Conservation (phyloP, 2,888 invertebrate genomes). For the Stomorhina lunata region DNA sequence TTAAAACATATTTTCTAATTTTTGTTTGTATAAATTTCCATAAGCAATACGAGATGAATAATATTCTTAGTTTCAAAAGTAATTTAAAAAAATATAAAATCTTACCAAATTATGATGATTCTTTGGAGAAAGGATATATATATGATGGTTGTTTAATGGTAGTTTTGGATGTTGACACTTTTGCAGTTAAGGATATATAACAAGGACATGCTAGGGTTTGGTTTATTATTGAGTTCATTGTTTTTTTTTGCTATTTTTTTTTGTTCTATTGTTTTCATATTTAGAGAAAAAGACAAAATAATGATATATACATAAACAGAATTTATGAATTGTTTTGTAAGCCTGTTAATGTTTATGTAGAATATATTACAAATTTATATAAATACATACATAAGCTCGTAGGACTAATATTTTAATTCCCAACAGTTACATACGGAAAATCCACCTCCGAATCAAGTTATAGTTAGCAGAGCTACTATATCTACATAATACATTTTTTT, state of each 20-base stretch:
- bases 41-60: too few relatives aligned
- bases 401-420: too few relatives aligned
- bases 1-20: too few relatives aligned
- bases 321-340: not conserved
- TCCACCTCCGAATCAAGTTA: too few relatives aligned
- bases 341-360: not conserved
- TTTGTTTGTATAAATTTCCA: too few relatives aligned
- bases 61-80: not conserved
- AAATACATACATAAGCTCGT: too few relatives aligned
- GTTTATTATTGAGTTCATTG: constrained; percentile 27
- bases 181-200: not conserved
- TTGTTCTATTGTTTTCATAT: too few relatives aligned
- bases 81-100: not conserved
- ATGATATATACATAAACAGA: constrained; percentile 31
- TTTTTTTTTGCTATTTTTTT: not conserved
- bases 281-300: not conserved
- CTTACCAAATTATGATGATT: not conserved
- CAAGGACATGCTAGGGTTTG: not conserved
- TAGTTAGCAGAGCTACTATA: too few relatives aligned
- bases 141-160: not conserved
- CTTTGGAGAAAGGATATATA: not conserved
- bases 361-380: too few relatives aligned
- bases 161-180: not conserved
- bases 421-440: too few relatives aligned
- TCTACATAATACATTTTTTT: too few relatives aligned